phyloP scores from a whole-genome alignment of 2,888 invertebrate genomes.

The Blera fallax region DNA sequence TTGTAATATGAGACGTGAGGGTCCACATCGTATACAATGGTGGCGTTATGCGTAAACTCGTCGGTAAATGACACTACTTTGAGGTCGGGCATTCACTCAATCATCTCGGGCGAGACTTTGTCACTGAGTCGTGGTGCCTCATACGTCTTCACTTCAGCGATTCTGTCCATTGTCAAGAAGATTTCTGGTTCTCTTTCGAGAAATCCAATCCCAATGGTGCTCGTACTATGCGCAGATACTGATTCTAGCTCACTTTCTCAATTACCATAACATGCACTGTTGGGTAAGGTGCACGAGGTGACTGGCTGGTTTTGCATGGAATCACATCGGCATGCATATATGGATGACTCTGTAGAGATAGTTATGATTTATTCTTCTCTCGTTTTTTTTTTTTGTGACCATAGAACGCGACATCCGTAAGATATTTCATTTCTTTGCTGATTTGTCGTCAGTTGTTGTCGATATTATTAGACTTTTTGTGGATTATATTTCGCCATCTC shows the following conservation, averaged over 20 bases:
- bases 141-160: conserved; percentile 2
- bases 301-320: conserved; percentile 65
- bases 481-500: conserved; percentile 11
- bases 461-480: conserved; percentile 15
- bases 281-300: conserved; percentile 58
- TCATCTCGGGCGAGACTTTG: conserved; percentile 34
- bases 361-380: conserved; percentile 61
- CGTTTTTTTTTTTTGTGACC: conserved; percentile 53
- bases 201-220: conserved; percentile 43
- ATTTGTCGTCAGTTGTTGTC: conserved; percentile 44
- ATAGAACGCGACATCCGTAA: conserved; percentile 57
- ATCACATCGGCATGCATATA: conserved; percentile 53
- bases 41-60: conserved; percentile 45
- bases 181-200: conserved; percentile 1
- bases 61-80: conserved; percentile 61
- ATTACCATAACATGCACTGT: conserved; percentile 64
- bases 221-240: not conserved
- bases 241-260: conserved; percentile 60
- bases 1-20: conserved; percentile 15
- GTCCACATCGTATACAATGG: conserved; percentile 23
- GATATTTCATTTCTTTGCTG: conserved; percentile 47
- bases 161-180: conserved; percentile 1
- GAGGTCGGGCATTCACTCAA: conserved; percentile 63
- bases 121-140: conserved; percentile 15
- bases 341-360: not conserved